Conservation (phyloP, 2,888 invertebrate genomes). For the Dynastes maya region DNA sequence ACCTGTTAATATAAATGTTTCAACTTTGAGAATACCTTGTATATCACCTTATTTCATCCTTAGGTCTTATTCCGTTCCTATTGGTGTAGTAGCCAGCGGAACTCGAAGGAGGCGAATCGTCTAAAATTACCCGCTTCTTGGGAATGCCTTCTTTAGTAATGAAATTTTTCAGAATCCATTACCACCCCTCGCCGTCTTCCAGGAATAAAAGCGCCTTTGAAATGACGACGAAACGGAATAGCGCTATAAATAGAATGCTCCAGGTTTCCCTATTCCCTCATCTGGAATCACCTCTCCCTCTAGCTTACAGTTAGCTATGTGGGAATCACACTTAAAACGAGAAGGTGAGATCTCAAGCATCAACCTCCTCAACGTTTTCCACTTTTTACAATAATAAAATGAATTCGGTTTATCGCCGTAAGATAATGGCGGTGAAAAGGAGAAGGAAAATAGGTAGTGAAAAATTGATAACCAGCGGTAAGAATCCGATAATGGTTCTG, state of each 20-base stretch:
- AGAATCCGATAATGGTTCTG: too few relatives aligned
- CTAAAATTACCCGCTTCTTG: background rate
- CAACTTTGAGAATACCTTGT: too few relatives aligned
- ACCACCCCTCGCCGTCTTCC: constrained; percentile 1
- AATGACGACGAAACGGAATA: background rate
- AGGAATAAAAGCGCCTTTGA: background rate
- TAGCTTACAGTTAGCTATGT: background rate
- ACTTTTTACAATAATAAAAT: constrained; percentile 2
- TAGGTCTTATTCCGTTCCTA: too few relatives aligned
- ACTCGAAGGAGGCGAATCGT: background rate
- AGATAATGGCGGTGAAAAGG: too few relatives aligned
- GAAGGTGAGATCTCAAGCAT: background rate
- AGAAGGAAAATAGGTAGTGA: too few relatives aligned
- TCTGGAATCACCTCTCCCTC: background rate
- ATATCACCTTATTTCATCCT: too few relatives aligned
- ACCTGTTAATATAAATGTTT: too few relatives aligned
- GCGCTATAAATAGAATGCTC: constrained; percentile 1
- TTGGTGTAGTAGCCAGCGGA: too few relatives aligned
- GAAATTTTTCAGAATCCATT: constrained; percentile 25
- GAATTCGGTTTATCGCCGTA: background rate
- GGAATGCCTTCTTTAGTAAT: background rate
- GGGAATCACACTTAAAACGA: background rate
- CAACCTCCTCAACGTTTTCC: background rate
- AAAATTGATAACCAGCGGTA: too few relatives aligned
- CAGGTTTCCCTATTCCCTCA: background rate